Evolutionary conservation across 2,888 invertebrate genomes (phyloP), one percentile per base, ranked within the genome.

Genomic region (Rotaria sp.): DNA sequence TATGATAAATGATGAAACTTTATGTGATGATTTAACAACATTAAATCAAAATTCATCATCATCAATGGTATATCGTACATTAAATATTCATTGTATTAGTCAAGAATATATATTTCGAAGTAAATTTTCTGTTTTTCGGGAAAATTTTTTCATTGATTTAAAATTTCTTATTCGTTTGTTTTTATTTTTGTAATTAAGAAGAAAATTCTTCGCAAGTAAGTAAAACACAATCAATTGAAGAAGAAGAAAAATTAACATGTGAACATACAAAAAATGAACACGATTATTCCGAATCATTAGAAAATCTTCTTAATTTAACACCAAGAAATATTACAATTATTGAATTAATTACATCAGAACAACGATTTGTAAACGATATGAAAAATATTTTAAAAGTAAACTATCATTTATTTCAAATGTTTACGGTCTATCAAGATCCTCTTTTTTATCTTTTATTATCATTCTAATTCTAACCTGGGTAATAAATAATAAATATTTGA

Each of bases 11-110:
- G 67, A 67, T 35, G 67, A 67, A 67, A 67, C 67, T 67, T 67
- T 35, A 35, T 18, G 67, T 35, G 67, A 67, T 38, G 67, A 67
- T 67, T 21, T 67, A 67, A 35, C 67, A 67, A 67, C 67, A 67
- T 67, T 67, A 18, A 67, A 67, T 67, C 67, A 38, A 35, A 67
- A 67, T 67, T 67, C 67, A 35, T 67, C 67, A 35, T 67, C 67
- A 21, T 67, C 67, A 35, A 67, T 67, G 4, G 5, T 67, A 67
- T 35, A 67, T 67, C 67, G 67, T 35, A 30, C 18, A 67, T 35
- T 67, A 1, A 67, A 67, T 35, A 35, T 67, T 15, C 67, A 67
- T 21, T 67, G 35, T 35, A 35, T 35, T 35, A 67, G 67, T 67
- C 35, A 67, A 67, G 67, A 67, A 67, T 67, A 67, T 67, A 21